These are phyloP conservation scores for Dorcus hopei DNA, from an alignment of 2,888 invertebrate genomes.

Conservation along the genomic window DNA sequence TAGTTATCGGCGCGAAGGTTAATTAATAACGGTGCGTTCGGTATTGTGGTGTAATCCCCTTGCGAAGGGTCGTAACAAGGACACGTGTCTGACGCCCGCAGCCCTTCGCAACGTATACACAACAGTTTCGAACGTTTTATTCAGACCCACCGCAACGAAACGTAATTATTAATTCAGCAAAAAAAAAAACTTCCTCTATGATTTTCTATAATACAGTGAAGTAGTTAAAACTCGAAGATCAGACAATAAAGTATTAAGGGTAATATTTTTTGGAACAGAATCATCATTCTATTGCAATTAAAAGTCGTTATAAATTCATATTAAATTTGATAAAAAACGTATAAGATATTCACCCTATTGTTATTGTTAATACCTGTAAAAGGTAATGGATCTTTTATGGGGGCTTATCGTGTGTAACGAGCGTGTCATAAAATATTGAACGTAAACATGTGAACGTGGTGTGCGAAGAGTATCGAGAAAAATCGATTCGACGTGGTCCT, in stretches of 20 bases:
- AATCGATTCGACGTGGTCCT: conserved; percentile 25
- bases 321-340: too few species aligned
- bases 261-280: too few species aligned
- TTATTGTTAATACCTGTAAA: too few species aligned
- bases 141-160: neutral
- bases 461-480: conserved; percentile 7
- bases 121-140: neutral
- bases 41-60: conserved; percentile 36
- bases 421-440: neutral
- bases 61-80: conserved; percentile 36
- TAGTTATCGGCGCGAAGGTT: conserved; percentile 40
- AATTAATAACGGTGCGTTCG: conserved; percentile 39
- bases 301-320: too few species aligned
- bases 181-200: too few species aligned
- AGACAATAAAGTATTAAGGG: too few species aligned
- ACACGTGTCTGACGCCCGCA: conserved; percentile 36
- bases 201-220: too few species aligned
- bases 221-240: too few species aligned
- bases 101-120: conserved; percentile 7
- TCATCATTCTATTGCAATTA: too few species aligned
- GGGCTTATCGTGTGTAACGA: too few species aligned
- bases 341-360: too few species aligned
- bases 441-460: neutral
- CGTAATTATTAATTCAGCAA: neutral
- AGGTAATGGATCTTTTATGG: too few species aligned